Percentiles rank a stretch among this genome's conserved stretches.
Conservation (phyloP, 2,113 vertebrate species). For the Plecotus auritus region DNA sequence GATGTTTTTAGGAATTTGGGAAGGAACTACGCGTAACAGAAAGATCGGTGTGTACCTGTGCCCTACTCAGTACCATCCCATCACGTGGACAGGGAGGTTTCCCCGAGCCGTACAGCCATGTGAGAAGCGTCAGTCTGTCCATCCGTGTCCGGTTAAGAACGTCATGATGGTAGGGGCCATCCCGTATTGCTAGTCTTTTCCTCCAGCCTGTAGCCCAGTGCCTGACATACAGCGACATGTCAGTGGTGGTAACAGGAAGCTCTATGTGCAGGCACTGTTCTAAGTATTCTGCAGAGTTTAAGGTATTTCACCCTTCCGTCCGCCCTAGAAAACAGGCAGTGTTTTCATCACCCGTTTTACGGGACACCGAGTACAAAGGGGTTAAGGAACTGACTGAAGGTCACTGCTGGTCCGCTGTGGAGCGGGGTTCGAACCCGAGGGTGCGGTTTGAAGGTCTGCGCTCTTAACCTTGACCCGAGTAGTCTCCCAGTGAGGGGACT, state of each 20-base stretch:
- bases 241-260: not conserved
- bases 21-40: not conserved
- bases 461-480: fast-evolving
- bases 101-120: not conserved
- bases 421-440: not conserved
- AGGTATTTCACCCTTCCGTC: not conserved
- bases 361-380: not conserved
- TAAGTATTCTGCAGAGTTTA: not conserved
- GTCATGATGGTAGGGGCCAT: no score
- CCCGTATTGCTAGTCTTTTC: not conserved
- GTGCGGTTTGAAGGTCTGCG: not conserved
- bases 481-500: not conserved
- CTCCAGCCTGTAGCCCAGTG: not conserved
- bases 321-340: not conserved
- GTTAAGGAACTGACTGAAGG: not conserved
- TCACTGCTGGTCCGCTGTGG: not conserved
- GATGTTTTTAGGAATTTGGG: not conserved
- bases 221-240: not conserved
- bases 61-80: not conserved
- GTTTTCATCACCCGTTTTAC: not conserved
- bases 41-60: not conserved
- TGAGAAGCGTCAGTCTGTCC: no score
- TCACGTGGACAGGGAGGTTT: no score
- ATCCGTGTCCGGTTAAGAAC: not conserved
- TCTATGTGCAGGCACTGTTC: not conserved